These are phyloP conservation scores for Cyclopterus lumpus DNA, from an alignment of 2,797 vertebrate genomes.

Conservation along the genomic window DNA sequence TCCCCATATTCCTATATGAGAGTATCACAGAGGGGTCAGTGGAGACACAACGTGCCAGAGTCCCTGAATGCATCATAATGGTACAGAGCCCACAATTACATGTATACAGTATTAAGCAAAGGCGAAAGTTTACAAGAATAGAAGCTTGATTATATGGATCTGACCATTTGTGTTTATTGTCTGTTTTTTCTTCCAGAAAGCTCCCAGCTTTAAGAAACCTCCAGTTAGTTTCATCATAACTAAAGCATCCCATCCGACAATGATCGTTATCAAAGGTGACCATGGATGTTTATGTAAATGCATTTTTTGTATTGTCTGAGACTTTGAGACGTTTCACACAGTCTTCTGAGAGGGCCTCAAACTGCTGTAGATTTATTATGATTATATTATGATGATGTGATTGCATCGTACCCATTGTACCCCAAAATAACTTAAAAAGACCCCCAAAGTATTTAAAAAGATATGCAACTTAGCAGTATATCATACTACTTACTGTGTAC, in stretches of 20 bases:
- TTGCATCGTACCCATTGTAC: too few relatives aligned
- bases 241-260: constrained; percentile 28
- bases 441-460: too few relatives aligned
- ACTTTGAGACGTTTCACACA: too few relatives aligned
- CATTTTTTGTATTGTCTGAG: constrained; percentile 41
- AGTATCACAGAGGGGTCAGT: constrained; percentile 32
- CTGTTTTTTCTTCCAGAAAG: constrained; percentile 4
- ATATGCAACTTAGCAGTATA: too few relatives aligned
- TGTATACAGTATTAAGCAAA: neutral
- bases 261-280: constrained; percentile 46
- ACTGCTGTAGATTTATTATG: too few relatives aligned
- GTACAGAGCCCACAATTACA: constrained; percentile 16
- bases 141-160: constrained; percentile 13
- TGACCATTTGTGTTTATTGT: neutral
- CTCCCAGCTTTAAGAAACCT: too few relatives aligned
- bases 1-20: constrained; percentile 10
- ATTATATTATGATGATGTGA: too few relatives aligned
- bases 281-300: constrained; percentile 45
- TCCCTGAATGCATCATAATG: constrained; percentile 32
- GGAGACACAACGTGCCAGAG: constrained; percentile 21
- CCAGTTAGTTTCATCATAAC: constrained; percentile 14
- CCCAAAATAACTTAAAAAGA: too few relatives aligned
- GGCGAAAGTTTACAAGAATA: constrained; percentile 7
- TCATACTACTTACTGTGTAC: too few relatives aligned
- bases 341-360: too few relatives aligned